Evolutionary conservation across 2,888 invertebrate species (phyloP), one percentile per base, ranked within the genome.

Genomic region (Netelia virgata): DNA sequence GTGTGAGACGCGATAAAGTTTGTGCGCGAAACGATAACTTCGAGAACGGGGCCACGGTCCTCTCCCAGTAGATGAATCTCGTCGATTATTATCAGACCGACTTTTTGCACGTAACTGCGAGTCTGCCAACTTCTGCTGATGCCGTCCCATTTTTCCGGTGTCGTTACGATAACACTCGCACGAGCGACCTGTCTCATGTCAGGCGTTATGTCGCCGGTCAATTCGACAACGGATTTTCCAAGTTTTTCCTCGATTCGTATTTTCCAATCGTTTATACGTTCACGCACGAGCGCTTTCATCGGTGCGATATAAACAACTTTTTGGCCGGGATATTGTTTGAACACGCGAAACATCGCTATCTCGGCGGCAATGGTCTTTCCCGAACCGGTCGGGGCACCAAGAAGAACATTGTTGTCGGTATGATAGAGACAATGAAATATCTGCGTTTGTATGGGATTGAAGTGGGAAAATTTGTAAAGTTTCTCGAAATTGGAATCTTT

Each of bases 121-220:
- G 98, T 99, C 92, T 99, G 98, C 99, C 99, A 99, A 85, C 98
- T 98, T 83, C 99, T 96, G 94, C 98, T 99, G 91, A 99, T 98
- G 75, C 99, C 99, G 94, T 99, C 99, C 99, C 99, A 99, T 93
- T 99, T 99, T 94, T 99, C 99, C 0, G 99, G 99, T 0, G 99
- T 99, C 0, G 99, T 99, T 0, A 99, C 98, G 88, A 99, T 99
- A 0, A 99, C 96, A 92, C 98, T 97, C 0, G 99, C 97, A 72
- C 94, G 95, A 0, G 96, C 95, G 82, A 99, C 98, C 0, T 98
- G 97, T 82, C 96, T 94, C 77, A 97, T 96, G 91, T 98, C 98
- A 0, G 98, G 98, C 0, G 97, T 96, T 0, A 98, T 97, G 92
- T 97, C 97, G 91, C 99, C 99, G 63, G 99, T 99, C 86, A 99